Percentiles rank a stretch among this genome's conserved stretches.
phyloP scores from a whole-genome alignment of 2,888 invertebrate genomes.

The Ctenicera cuprea region DNA sequence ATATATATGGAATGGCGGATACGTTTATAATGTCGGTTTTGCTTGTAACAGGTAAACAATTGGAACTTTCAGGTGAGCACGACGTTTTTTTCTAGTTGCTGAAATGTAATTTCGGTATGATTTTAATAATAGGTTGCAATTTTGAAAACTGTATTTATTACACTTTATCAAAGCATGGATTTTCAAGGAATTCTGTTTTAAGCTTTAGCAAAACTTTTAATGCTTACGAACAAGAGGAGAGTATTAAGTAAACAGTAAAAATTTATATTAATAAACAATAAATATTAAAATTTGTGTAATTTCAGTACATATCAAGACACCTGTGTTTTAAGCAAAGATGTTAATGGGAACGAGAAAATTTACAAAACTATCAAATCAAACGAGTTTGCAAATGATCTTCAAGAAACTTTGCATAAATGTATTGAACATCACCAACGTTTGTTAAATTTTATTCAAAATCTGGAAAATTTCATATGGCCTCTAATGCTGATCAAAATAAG shows the following conservation, averaged over 20 bases:
- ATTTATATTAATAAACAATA: background rate
- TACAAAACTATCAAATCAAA: too few species aligned
- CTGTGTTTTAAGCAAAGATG: too few species aligned
- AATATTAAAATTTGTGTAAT: background rate
- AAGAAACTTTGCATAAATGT: background rate
- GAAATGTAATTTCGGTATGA: too few species aligned
- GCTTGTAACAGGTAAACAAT: slow-evolving; percentile 32
- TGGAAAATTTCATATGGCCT: slow-evolving; percentile 36
- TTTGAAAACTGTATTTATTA: slow-evolving; percentile 39
- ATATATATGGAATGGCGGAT: slow-evolving; percentile 33
- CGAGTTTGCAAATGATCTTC: background rate
- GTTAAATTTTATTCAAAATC: slow-evolving; percentile 14
- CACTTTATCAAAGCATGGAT: slow-evolving; percentile 5
- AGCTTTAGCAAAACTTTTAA: slow-evolving; percentile 29
- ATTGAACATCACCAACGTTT: slow-evolving; percentile 28
- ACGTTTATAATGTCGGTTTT: slow-evolving; percentile 34
- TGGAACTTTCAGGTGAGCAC: slow-evolving; percentile 30
- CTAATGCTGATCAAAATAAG: slow-evolving; percentile 26
- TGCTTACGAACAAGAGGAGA: background rate
- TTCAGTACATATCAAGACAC: background rate
- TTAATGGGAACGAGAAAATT: too few species aligned
- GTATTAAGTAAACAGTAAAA: background rate
- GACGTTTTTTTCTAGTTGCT: background rate
- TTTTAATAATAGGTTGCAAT: slow-evolving; percentile 25
- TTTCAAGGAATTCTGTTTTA: slow-evolving; percentile 1